These are phyloP conservation scores for Oedothorax gibbosus DNA, from an alignment of 1,140 invertebrate species.

Conservation along the genomic window DNA sequence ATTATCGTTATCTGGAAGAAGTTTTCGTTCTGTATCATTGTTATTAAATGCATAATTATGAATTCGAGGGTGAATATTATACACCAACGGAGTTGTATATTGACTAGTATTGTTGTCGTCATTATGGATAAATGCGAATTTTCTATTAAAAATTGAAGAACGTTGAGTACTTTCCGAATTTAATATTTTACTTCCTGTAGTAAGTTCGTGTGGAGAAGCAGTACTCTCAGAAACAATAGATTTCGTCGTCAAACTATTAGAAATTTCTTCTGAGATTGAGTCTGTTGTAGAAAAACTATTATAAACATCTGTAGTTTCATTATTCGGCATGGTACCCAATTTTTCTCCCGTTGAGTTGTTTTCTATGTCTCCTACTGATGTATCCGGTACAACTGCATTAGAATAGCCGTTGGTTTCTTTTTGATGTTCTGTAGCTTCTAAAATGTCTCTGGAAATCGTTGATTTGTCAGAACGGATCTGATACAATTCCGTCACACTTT, in stretches of 20 bases:
- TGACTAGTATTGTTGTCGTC: conserved; percentile 30
- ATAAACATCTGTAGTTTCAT: too few relatives aligned
- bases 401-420: not conserved
- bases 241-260: not conserved
- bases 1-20: not conserved
- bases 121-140: conserved; percentile 55
- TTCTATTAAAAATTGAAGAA: conserved; percentile 50
- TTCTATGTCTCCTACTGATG: not conserved
- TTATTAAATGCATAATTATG: not conserved
- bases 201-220: not conserved
- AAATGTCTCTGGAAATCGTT: not conserved
- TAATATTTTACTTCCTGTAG: not conserved
- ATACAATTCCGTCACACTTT: not conserved
- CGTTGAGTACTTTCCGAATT: not conserved
- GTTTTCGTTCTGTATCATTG: conserved; percentile 1
- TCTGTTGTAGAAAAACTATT: not conserved
- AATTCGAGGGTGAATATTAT: conserved; percentile 4
- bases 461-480: not conserved
- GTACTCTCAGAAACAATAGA: not conserved
- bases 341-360: not conserved
- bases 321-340: too few relatives aligned
- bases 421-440: not conserved
- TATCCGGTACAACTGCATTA: not conserved
- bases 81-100: conserved; percentile 36
- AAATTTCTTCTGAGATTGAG: not conserved